A percentile compares a stretch with the other conserved stretches of the same genome.
phyloP scores from a whole-genome alignment of 2,797 vertebrate genomes.

The Bufotes viridis region DNA sequence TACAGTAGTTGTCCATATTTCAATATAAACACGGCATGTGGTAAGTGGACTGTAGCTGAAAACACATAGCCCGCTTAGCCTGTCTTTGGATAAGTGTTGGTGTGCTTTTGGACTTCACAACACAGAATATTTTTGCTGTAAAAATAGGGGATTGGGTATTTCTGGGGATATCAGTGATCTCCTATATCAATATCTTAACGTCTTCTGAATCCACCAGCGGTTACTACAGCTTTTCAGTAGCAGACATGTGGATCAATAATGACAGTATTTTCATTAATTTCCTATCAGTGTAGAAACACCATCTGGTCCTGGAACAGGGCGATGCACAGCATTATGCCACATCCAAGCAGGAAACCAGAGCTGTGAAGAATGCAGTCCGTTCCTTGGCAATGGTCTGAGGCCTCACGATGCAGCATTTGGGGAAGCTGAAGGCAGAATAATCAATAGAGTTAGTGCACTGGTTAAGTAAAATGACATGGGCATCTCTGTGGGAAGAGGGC shows the following conservation, averaged over 20 bases:
- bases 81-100: not conserved
- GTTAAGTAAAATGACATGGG: too few relatives aligned
- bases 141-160: not conserved
- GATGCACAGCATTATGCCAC: conserved; percentile 78
- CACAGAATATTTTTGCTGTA: too few relatives aligned
- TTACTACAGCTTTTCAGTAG: not conserved
- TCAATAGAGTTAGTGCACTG: not conserved
- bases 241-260: not conserved
- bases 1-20: not conserved
- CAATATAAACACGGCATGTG: not conserved
- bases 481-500: too few relatives aligned
- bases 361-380: conserved; percentile 72
- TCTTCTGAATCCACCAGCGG: not conserved
- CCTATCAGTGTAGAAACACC: conserved; percentile 65
- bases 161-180: not conserved
- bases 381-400: conserved; percentile 1
- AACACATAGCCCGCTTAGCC: not conserved
- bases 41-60: not conserved
- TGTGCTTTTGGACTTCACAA: not conserved
- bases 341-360: conserved; percentile 77
- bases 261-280: not conserved
- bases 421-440: conserved; percentile 72
- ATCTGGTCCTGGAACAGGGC: conserved; percentile 79
- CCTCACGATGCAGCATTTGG: conserved; percentile 69
- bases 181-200: not conserved